A percentile compares a stretch with the other conserved stretches of the same genome.
phyloP scores from a whole-genome alignment of 2,113 vertebrate genomes.

The Narcine bancroftii region DNA sequence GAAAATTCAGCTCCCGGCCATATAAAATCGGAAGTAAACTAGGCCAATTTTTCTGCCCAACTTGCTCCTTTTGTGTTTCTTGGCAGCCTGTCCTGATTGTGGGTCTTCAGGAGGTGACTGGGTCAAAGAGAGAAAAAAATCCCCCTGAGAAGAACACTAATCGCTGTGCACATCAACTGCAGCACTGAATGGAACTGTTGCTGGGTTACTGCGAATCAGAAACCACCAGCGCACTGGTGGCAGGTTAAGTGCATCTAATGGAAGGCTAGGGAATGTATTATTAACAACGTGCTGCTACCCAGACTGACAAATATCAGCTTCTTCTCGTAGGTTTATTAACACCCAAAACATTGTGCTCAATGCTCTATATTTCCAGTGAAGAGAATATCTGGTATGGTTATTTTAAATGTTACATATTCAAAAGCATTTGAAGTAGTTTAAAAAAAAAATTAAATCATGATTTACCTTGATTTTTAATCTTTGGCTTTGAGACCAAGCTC shows the following conservation, averaged over 20 bases:
- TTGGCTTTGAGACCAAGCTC: not conserved
- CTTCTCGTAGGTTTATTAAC: slow-evolving; percentile 30
- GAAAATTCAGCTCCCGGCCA: not conserved
- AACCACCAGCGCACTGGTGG: slow-evolving; percentile 38
- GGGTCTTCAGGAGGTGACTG: not conserved
- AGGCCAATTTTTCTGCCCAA: slow-evolving; percentile 65
- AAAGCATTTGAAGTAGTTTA: not conserved
- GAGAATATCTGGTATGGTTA: not conserved
- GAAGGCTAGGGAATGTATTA: slow-evolving; percentile 45
- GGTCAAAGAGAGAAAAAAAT: slow-evolving; percentile 29
- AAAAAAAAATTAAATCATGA: slow-evolving; percentile 12
- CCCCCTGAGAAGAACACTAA: slow-evolving; percentile 38
- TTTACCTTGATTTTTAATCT: not conserved
- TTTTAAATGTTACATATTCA: slow-evolving; percentile 16
- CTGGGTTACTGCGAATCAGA: slow-evolving; percentile 41
- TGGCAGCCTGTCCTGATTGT: slow-evolving; percentile 36
- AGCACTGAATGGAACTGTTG: slow-evolving; percentile 45
- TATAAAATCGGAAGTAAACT: slow-evolving; percentile 50
- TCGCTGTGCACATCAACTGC: not conserved
- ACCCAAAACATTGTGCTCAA: slow-evolving; percentile 19
- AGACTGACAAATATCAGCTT: slow-evolving; percentile 36
- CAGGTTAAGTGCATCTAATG: slow-evolving; percentile 41
- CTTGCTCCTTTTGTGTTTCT: slow-evolving; percentile 46
- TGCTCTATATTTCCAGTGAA: not conserved
- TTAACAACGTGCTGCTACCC: slow-evolving; percentile 38